Evolutionary conservation across 2,113 vertebrate species (phyloP).

Genomic region (Bungarus multicinctus): DNA sequence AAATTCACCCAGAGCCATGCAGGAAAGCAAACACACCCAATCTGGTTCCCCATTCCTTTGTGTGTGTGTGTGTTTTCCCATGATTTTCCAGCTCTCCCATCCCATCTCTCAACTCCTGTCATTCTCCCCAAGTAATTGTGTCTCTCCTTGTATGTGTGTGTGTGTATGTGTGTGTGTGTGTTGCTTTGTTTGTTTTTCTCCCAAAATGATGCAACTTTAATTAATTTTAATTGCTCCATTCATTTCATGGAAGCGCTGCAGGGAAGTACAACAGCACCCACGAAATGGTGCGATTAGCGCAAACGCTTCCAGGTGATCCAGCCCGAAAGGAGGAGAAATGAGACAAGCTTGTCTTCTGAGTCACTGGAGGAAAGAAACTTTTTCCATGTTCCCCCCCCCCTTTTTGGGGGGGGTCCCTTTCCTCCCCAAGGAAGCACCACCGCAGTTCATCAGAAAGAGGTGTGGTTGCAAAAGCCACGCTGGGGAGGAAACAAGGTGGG

Average conservation of each 20-base stretch:
- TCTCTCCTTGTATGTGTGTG: too few relatives aligned
- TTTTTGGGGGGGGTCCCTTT: too few relatives aligned
- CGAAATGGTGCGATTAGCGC: conserved; percentile 58
- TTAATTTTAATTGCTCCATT: conserved; percentile 72
- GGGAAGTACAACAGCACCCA: conserved; percentile 61
- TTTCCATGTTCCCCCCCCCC: too few relatives aligned
- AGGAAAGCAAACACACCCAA: conserved; percentile 45
- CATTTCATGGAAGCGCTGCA: conserved; percentile 68
- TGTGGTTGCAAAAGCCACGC: conserved; percentile 45
- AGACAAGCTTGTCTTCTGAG: conserved; percentile 16
- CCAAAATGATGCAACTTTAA: conserved; percentile 56
- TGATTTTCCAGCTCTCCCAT: conserved; percentile 36
- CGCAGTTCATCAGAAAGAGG: conserved; percentile 40
- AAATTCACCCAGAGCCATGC: conserved; percentile 42
- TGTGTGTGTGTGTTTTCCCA: conserved; percentile 9
- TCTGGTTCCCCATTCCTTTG: conserved; percentile 61
- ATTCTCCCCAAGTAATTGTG: conserved; percentile 59
- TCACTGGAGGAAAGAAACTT: conserved; percentile 37
- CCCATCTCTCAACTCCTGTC: conserved; percentile 27
- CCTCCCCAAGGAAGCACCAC: conserved; percentile 24
- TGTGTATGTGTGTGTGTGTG: not conserved
- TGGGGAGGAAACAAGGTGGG: not conserved
- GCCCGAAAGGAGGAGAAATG: conserved; percentile 40
- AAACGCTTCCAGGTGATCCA: conserved; percentile 57
- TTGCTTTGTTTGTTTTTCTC: not conserved